These are phyloP conservation scores for Apogon talboti DNA, from an alignment of 2,797 vertebrate species.

Conservation along the genomic window DNA sequence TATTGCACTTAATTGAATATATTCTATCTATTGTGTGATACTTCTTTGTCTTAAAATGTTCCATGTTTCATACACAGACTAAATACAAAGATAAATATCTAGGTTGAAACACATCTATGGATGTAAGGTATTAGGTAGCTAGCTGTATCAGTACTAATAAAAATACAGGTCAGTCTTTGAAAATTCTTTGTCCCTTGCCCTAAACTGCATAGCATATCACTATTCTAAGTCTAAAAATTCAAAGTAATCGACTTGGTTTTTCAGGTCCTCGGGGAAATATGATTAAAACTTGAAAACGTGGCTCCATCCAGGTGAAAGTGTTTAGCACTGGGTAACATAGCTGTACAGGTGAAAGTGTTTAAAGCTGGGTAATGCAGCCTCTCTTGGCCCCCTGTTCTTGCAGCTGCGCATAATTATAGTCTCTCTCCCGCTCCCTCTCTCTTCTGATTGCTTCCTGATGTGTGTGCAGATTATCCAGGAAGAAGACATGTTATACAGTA, in stretches of 20 bases:
- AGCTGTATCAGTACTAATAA: too few species aligned
- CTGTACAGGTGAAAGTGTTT: slow-evolving; percentile 78
- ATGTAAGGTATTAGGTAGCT: too few species aligned
- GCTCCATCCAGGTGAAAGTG: slow-evolving; percentile 70
- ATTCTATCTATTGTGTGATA: too few species aligned
- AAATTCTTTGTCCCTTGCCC: slow-evolving; percentile 2
- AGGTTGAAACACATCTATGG: too few species aligned
- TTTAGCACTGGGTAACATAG: slow-evolving; percentile 66
- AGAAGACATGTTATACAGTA: slow-evolving; percentile 66
- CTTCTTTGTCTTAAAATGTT: too few species aligned
- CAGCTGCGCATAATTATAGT: slow-evolving; percentile 82
- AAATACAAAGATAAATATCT: too few species aligned
- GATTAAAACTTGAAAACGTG: slow-evolving; percentile 51
- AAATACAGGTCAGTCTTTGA: slow-evolving; percentile 1
- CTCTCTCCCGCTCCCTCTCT: slow-evolving; percentile 41
- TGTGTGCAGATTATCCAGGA: slow-evolving; percentile 71
- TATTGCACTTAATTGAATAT: too few species aligned
- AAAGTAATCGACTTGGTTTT: slow-evolving; percentile 23
- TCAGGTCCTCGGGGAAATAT: slow-evolving; percentile 42
- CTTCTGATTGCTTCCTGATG: slow-evolving; percentile 78
- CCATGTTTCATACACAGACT: too few species aligned
- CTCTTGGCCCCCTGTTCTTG: slow-evolving; percentile 66
- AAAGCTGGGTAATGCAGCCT: slow-evolving; percentile 74
- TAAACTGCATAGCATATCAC: slow-evolving; percentile 12
- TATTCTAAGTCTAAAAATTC: background rate